Percentiles rank a stretch among this genome's conserved stretches.
Conservation (phyloP, 1,140 invertebrate genomes). For the Riptortus pedestris region DNA sequence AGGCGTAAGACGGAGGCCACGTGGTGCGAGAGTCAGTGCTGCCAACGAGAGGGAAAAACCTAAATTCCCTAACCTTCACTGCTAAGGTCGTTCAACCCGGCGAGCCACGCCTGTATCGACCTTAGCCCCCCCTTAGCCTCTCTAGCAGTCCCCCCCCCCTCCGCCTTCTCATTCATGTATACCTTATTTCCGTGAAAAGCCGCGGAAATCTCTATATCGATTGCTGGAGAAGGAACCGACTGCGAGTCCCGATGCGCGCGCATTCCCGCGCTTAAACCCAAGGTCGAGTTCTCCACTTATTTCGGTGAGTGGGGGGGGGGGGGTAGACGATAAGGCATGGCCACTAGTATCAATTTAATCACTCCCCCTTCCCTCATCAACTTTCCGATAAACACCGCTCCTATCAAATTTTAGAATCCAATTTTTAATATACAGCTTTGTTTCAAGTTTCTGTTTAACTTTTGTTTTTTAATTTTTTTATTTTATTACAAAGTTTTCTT, state of each 20-base stretch:
- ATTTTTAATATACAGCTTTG: too few relatives aligned
- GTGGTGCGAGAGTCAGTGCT: not conserved
- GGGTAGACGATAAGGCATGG: too few relatives aligned
- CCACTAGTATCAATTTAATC: too few relatives aligned
- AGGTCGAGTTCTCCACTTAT: too few relatives aligned
- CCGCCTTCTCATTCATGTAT: constrained; percentile 9
- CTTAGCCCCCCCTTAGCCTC: not conserved
- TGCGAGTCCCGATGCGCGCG: not conserved
- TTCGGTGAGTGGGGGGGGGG: too few relatives aligned
- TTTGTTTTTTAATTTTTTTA: too few relatives aligned
- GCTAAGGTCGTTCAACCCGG: not conserved
- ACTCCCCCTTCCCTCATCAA: too few relatives aligned
- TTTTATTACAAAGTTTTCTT: too few relatives aligned
- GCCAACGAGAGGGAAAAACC: constrained; percentile 2
- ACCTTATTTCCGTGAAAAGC: not conserved
- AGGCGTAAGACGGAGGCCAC: constrained; percentile 3
- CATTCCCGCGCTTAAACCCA: not conserved
- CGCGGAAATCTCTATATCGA: constrained; percentile 10
- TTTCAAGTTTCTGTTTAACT: too few relatives aligned
- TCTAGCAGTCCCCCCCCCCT: not conserved
- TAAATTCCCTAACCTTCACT: not conserved
- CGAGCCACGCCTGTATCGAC: constrained; percentile 13
- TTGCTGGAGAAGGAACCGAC: not conserved
- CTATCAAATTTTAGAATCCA: too few relatives aligned
- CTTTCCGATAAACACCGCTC: too few relatives aligned